Percentiles rank a stretch among this genome's conserved stretches.
phyloP scores from a whole-genome alignment of 2,113 vertebrate genomes.

The Tichodroma muraria region DNA sequence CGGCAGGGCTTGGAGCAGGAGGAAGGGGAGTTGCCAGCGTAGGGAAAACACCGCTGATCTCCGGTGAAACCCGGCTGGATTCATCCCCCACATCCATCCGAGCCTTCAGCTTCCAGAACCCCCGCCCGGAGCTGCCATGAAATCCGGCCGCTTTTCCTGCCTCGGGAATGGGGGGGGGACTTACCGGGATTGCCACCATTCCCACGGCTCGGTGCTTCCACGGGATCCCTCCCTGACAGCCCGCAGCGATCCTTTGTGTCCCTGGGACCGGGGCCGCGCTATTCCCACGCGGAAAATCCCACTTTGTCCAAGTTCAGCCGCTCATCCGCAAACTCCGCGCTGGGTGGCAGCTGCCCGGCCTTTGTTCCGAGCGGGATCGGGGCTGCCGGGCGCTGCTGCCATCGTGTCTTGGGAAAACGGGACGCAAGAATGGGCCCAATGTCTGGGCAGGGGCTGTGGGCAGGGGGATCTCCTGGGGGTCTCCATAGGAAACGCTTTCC shows the following conservation, averaged over 20 bases:
- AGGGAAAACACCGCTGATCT: neutral
- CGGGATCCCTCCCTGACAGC: conserved; percentile 37
- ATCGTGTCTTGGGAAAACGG: conserved; percentile 48
- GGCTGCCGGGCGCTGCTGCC: conserved; percentile 40
- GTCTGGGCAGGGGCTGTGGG: conserved; percentile 48
- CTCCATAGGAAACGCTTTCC: conserved; percentile 66
- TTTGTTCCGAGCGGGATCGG: conserved; percentile 63
- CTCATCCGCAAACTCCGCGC: conserved; percentile 28
- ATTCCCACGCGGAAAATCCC: neutral
- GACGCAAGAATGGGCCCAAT: conserved; percentile 57
- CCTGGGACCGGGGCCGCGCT: neutral
- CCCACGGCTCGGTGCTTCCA: neutral
- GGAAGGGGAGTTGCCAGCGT: neutral
- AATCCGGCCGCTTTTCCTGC: neutral
- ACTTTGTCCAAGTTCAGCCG: neutral
- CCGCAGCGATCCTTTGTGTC: conserved; percentile 18
- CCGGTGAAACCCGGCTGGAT: neutral
- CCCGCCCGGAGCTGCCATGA: neutral
- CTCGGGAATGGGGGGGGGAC: neutral
- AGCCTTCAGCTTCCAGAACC: neutral
- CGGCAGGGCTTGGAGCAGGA: neutral
- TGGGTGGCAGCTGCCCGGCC: conserved; percentile 29
- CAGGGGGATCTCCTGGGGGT: conserved; percentile 60
- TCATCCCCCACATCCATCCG: neutral
- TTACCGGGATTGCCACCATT: conserved; percentile 45